These are phyloP conservation scores for Scopus umbretta DNA, from an alignment of 2,113 vertebrate genomes.

Conservation along the genomic window DNA sequence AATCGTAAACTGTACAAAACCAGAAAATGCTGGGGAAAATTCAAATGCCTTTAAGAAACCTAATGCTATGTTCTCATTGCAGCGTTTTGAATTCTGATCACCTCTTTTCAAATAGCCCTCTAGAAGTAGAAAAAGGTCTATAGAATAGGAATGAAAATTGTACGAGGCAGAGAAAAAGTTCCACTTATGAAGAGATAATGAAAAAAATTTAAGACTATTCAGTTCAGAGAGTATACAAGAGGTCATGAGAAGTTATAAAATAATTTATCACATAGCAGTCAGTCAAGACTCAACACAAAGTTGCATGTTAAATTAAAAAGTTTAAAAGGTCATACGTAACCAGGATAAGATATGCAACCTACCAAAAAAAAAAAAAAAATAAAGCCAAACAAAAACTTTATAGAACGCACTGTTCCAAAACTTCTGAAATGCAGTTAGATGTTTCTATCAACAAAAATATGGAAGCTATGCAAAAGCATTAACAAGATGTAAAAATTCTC, in stretches of 20 bases:
- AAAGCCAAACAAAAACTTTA: neutral
- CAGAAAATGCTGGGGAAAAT: neutral
- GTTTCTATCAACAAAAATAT: neutral
- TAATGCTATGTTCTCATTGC: neutral
- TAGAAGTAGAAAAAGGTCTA: neutral
- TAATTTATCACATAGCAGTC: neutral
- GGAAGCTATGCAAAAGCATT: neutral
- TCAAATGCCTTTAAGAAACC: neutral
- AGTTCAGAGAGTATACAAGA: neutral
- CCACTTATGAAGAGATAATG: neutral
- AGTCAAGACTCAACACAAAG: neutral
- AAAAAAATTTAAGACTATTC: neutral
- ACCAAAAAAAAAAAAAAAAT: neutral
- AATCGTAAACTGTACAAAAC: neutral
- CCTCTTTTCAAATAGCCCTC: neutral
- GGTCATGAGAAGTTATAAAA: neutral
- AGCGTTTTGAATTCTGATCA: neutral
- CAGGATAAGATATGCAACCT: neutral
- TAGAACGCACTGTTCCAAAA: neutral
- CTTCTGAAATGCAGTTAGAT: neutral
- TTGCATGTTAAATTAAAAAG: neutral
- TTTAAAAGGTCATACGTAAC: neutral
- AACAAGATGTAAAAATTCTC: neutral
- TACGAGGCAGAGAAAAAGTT: neutral
- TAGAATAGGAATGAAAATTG: neutral